Evolutionary conservation across 2,888 invertebrate species (phyloP), one percentile per base, ranked within the genome.

Genomic region (Mesopsocus fuscifrons): DNA sequence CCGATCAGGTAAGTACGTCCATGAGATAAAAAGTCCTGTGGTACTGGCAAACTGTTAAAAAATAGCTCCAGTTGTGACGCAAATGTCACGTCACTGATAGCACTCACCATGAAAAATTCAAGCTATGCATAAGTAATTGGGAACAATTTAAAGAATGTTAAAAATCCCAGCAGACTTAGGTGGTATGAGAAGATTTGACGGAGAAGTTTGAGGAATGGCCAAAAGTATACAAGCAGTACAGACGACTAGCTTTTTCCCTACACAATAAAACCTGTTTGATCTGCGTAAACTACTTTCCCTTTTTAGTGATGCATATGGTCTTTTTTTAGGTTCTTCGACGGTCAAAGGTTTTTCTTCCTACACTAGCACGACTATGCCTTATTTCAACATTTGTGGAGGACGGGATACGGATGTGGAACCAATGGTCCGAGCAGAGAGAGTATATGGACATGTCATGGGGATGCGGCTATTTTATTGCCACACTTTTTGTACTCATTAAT

Each of bases 351-450:
- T 71, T 97, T 50, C 67, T 99, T 52, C 98, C 98, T 20, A 94
- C 94, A 51, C 73, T 94, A 53, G 97, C 97, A 11, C 75, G 98
- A 49, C 67, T 98, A 47, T 99, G 95, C 62, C 74, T 99, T 47
- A 92, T 98, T 58, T 91, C 94, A 53, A 99, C 98, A 53, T 99
- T 99, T 68, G 70, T 98, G 48, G 98, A 98, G 66, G 98, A 99
- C 69, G 98, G 98, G 2, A 71, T 98, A 46, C 77, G 98, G 47
- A 99, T 99, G 98, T 98, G 92, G 82, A 83, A 89, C 57, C 98
- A 99, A 62, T 97, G 95, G 95, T 75, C 75, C 43, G 94, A 97
- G 57, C 95, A 95, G 62, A 71, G 91, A 34, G 92, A 94, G 60
- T 97, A 94, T 61, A 95, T 97, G 89, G 82, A 92, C 60, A 78